Evolutionary conservation across 92 coral and sea anemone species (phyloP).

Genomic region (Phenganax subtilis): DNA sequence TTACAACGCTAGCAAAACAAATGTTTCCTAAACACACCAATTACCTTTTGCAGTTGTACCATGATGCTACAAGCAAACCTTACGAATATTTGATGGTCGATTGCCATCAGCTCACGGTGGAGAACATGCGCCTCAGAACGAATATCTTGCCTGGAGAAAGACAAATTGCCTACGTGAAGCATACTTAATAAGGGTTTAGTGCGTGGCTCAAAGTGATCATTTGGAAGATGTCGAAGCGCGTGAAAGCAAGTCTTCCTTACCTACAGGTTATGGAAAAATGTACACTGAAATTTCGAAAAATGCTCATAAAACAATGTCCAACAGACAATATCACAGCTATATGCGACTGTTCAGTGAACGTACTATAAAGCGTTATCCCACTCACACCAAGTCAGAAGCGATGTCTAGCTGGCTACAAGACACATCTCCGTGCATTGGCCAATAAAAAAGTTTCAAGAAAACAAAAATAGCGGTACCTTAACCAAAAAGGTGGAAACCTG

Average conservation of each 20-base stretch:
- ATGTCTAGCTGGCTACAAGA: background rate
- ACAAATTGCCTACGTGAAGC: background rate
- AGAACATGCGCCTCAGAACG: too few species aligned
- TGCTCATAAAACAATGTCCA: background rate
- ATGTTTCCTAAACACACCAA: background rate
- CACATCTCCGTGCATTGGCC: background rate
- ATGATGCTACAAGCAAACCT: background rate
- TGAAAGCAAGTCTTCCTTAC: background rate
- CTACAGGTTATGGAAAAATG: background rate
- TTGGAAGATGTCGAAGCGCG: background rate
- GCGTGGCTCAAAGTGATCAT: background rate
- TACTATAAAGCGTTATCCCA: background rate
- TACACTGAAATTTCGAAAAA: background rate
- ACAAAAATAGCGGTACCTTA: background rate
- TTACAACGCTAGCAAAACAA: background rate
- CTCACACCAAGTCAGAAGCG: background rate
- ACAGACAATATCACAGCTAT: background rate
- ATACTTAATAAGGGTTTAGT: background rate
- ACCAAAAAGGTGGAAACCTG: too few species aligned
- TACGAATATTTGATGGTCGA: too few species aligned
- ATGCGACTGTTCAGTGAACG: background rate
- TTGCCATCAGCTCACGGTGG: too few species aligned
- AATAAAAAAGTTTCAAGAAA: background rate
- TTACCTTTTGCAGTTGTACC: background rate
- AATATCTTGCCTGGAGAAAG: background rate